Evolutionary conservation across 2,113 vertebrate species (phyloP).

Genomic region (Myrmophylax atrothorax): DNA sequence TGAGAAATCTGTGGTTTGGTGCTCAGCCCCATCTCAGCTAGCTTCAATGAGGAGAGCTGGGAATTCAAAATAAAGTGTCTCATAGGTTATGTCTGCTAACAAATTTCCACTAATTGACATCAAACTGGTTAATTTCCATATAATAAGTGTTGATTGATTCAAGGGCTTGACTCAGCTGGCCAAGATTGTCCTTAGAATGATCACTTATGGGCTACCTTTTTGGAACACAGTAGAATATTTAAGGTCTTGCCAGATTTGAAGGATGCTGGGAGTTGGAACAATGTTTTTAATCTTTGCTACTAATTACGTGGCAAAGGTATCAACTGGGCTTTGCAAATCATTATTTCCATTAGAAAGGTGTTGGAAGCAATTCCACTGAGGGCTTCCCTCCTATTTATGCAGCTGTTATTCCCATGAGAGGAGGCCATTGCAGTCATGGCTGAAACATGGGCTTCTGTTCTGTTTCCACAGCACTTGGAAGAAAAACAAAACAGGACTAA

Average conservation of each 20-base stretch:
- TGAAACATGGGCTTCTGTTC: conserved; percentile 90
- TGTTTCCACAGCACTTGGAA: conserved; percentile 97
- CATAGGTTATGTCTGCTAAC: conserved; percentile 72
- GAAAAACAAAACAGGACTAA: conserved; percentile 96
- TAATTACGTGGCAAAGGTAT: conserved; percentile 80
- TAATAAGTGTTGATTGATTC: conserved; percentile 85
- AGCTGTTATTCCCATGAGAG: conserved; percentile 87
- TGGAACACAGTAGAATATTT: conserved; percentile 77
- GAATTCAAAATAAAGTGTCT: conserved; percentile 60
- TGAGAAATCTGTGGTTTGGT: not conserved
- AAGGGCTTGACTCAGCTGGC: conserved; percentile 53
- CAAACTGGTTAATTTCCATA: conserved; percentile 82
- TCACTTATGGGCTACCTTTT: conserved; percentile 72
- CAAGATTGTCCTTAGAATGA: conserved; percentile 61
- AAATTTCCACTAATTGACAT: conserved; percentile 83
- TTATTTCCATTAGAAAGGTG: conserved; percentile 91
- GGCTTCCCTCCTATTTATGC: conserved; percentile 81
- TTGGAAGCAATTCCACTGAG: conserved; percentile 85
- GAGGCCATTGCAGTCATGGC: conserved; percentile 84
- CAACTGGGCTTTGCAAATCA: conserved; percentile 88
- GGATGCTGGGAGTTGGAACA: conserved; percentile 78
- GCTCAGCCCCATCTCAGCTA: not conserved
- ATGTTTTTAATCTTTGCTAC: conserved; percentile 80
- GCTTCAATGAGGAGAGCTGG: conserved; percentile 9
- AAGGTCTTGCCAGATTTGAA: conserved; percentile 78